A percentile compares a stretch with the other conserved stretches of the same genome.
Evolutionary conservation across 1,140 invertebrate genomes (phyloP).

Genomic region (Caerostris darwini): DNA sequence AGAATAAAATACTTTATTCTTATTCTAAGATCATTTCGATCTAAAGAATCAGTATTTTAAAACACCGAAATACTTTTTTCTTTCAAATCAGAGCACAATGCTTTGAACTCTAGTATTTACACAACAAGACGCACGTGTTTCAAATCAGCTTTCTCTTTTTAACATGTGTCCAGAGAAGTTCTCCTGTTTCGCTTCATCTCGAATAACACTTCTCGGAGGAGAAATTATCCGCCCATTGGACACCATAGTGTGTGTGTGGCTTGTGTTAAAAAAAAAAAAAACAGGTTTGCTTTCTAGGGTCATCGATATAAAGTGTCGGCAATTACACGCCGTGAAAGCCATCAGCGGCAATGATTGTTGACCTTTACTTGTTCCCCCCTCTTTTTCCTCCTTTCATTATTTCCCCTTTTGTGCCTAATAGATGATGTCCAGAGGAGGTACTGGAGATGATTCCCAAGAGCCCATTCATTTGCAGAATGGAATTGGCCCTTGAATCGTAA

Average conservation of each 20-base stretch:
- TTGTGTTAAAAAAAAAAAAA: neutral
- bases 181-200: neutral
- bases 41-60: too few relatives aligned
- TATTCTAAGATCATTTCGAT: too few relatives aligned
- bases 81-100: too few relatives aligned
- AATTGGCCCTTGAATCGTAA: neutral
- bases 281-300: neutral
- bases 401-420: neutral
- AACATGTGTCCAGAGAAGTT: neutral
- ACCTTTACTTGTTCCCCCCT: conserved; percentile 1
- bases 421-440: neutral
- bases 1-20: too few relatives aligned
- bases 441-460: neutral
- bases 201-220: neutral
- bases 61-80: neutral
- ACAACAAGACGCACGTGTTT: neutral
- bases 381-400: neutral
- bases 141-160: neutral
- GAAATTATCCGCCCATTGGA: neutral
- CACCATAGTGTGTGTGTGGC: neutral
- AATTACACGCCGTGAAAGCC: conserved; percentile 14
- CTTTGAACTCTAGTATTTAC: too few relatives aligned
- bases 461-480: neutral
- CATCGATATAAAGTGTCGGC: conserved; percentile 18
- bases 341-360: conserved; percentile 5